These are phyloP conservation scores for Nasalis larvatus DNA, from an alignment of 2,113 vertebrate species.

Conservation along the genomic window DNA sequence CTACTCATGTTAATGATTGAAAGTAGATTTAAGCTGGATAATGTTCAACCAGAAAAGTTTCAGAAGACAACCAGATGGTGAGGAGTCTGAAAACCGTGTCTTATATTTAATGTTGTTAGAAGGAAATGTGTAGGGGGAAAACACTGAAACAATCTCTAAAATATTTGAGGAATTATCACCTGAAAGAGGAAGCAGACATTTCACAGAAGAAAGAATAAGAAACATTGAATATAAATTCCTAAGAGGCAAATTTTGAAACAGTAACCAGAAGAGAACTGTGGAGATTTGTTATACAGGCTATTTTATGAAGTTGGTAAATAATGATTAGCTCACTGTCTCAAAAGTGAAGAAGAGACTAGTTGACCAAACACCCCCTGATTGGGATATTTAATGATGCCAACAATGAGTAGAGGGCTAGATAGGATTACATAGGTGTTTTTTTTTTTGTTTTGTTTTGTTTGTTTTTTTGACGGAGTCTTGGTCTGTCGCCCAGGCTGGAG, in stretches of 20 bases:
- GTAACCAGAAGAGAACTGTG: background rate
- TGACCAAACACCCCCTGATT: background rate
- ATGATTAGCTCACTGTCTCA: background rate
- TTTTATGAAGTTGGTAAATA: constrained; percentile 8
- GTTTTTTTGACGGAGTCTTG: too few species aligned
- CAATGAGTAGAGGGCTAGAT: background rate
- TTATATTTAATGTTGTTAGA: constrained; percentile 41
- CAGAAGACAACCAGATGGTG: constrained; percentile 54
- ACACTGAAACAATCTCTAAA: constrained; percentile 33
- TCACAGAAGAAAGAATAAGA: background rate
- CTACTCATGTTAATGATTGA: background rate
- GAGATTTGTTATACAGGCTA: background rate
- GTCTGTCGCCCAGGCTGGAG: too few species aligned
- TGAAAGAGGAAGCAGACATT: constrained; percentile 19
- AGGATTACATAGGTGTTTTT: background rate
- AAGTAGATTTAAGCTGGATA: constrained; percentile 37
- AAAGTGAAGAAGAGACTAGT: background rate
- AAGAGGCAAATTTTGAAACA: background rate
- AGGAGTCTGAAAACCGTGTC: constrained; percentile 17
- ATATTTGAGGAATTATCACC: constrained; percentile 49
- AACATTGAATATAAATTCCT: background rate
- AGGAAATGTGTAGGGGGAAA: constrained; percentile 46
- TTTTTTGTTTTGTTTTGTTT: too few species aligned
- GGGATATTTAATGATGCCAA: background rate
- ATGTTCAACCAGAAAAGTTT: constrained; percentile 34